Evolutionary conservation across 2,113 vertebrate genomes (phyloP), one percentile per base, ranked within the genome.

Genomic region (Chaenogobius annularis): DNA sequence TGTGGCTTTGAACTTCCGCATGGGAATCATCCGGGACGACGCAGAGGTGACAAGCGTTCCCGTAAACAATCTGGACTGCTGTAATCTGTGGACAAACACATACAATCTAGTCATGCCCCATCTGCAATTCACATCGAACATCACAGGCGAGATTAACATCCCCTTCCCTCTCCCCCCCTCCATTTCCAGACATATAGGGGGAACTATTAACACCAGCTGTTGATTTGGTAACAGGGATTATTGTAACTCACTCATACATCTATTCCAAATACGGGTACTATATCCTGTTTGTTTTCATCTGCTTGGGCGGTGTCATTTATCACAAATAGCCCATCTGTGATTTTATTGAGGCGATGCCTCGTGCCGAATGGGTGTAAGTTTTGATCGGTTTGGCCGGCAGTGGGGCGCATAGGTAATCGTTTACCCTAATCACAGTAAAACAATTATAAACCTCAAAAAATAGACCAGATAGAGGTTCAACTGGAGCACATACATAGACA

Each of bases 1-100:
- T 1, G 89, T 94, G 69, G 88, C 87, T n/a, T 80, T 93, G 73
- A 93, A 93, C 77, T 94, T 93, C 70, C 85, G 92, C 0, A 92
- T 92, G 87, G 92, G 93, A 66, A 90, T 93, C 82, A 91, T 92
- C 63, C 74, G 74, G 10, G 92, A 93, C 72, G 91, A 94, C 62
- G 85, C 85, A 44, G 90, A 94, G 91, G 92, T 94, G 88, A 91
- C 84, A 83, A 74, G 80, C 78, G 73, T 85, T 88, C 87, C 81
- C 85, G 84, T 82, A 77, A 73, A 70, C 83, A 90, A 84, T 89
- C 85, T 88, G 85, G 71, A 54, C 14, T 72, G 68, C 65, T 63
- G 48, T 90, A 90, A 90, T 90, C 89, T 80, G 66, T 5, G 72
- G 77, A 82, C 82, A 7, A 72, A 76, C 84, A 61, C 84, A 58